These are phyloP conservation scores for Blennius ocellaris DNA, from an alignment of 2,113 vertebrate species.

Conservation along the genomic window DNA sequence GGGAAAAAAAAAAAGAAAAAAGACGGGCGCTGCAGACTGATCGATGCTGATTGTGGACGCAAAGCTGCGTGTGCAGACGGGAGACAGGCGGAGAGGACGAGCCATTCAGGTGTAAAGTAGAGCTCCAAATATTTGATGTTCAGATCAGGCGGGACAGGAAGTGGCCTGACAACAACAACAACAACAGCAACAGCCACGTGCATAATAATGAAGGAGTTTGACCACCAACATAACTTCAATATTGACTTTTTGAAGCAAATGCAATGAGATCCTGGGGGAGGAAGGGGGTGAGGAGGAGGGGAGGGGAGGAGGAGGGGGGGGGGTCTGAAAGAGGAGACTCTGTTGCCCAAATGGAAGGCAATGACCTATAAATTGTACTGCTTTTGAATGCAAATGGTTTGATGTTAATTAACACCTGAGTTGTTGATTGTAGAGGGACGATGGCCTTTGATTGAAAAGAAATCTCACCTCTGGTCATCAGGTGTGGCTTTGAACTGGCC, in stretches of 20 bases:
- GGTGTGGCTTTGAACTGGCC: constrained; percentile 73
- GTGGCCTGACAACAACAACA: constrained; percentile 40
- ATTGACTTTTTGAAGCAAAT: constrained; percentile 65
- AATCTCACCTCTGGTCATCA: constrained; percentile 75
- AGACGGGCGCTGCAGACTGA: constrained; percentile 43
- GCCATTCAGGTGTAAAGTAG: constrained; percentile 78
- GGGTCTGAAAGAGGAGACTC: constrained; percentile 25
- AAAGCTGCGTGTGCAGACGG: no score
- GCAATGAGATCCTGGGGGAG: constrained; percentile 19
- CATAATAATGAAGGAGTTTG: constrained; percentile 68
- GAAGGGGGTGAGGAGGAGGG: not conserved
- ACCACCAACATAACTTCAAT: constrained; percentile 75
- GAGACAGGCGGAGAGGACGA: no score
- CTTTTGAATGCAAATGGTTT: constrained; percentile 80
- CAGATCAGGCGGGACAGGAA: constrained; percentile 72
- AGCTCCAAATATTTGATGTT: constrained; percentile 80
- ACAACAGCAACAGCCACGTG: constrained; percentile 25
- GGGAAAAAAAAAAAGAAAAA: no score
- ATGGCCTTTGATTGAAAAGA: constrained; percentile 81
- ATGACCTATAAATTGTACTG: constrained; percentile 75
- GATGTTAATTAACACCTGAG: constrained; percentile 84
- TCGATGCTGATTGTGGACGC: constrained; percentile 61
- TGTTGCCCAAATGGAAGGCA: constrained; percentile 78
- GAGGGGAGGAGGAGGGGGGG: not conserved
- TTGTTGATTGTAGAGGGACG: constrained; percentile 82